Evolutionary conservation across 1,140 invertebrate species (phyloP), one percentile per base, ranked within the genome.

Genomic region (Drosophila murphyi): DNA sequence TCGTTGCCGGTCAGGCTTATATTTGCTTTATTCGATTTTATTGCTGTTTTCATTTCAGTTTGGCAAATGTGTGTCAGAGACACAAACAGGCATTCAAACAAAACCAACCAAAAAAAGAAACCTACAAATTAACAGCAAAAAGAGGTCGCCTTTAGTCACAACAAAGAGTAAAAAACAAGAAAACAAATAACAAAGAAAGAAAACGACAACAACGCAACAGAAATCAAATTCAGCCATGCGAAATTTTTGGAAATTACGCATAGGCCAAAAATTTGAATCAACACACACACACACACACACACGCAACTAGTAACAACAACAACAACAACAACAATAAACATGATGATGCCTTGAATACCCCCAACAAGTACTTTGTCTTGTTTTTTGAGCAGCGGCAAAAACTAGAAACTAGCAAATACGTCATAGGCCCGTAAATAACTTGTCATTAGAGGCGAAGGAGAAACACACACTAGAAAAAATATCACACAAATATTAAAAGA

Each of bases 11-110:
- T 50, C 76, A 55, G 80, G 76, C 80, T 75, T 87, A 85, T 87
- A 76, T 87, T 87, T 87, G 79, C 79, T 76, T 70, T 86, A 78
- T 83, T 82, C 83, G 71, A 76, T 74, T 86, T 87, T 79, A 71
- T 88, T 80, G 69, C 78, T 80, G 75, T 69, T 51, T 74, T 72
- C 47, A 61, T 82, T 78, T 65, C 65, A 32, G 57, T 52, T 67
- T 67, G 64, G 41, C 55, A 68, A 76, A 87, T 83, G 85, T 88
- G 85, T 88, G 85, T 88, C 85, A 88, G 68, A 69, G 65, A 64
- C 69, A 56, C 31, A 64, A 64, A 56, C 31, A 56, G 29, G 69
- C 65, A 37, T 10, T 10, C 34, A 43, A 48, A 47, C 8, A 47
- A n/a, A 10, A 28, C 20, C 50, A 72, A 47, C 55, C 4, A 57